Evolutionary conservation across 2,797 vertebrate species (phyloP).

Genomic region (Steatocranus sp.): DNA sequence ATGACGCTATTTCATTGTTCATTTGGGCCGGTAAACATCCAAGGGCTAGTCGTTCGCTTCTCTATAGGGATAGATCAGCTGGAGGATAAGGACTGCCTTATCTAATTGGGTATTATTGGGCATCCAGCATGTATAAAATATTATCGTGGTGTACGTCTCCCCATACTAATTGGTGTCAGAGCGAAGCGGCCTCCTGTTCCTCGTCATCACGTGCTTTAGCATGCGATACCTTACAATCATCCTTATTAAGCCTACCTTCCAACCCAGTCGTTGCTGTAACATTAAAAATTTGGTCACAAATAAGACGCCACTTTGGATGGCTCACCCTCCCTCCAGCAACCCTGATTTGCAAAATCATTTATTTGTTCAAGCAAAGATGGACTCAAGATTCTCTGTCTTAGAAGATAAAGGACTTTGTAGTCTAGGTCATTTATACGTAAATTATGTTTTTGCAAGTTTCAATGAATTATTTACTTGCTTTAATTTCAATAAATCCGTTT

Average conservation of each 20-base stretch:
- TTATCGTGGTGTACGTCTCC: background rate
- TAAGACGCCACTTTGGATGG: background rate
- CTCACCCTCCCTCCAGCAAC: background rate
- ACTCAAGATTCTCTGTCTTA: too few relatives aligned
- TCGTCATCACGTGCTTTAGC: background rate
- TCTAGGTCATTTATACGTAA: background rate
- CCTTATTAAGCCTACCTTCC: background rate
- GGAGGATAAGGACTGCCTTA: background rate
- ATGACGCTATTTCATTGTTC: background rate
- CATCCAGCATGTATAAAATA: background rate
- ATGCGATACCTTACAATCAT: background rate
- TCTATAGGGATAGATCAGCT: background rate
- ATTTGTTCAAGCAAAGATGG: background rate
- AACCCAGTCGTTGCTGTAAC: background rate
- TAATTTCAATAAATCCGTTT: rapidly evolving
- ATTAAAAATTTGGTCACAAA: background rate
- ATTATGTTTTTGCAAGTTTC: background rate
- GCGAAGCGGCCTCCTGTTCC: background rate
- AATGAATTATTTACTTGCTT: background rate
- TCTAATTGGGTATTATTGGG: background rate
- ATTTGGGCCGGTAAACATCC: background rate
- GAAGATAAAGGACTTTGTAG: background rate
- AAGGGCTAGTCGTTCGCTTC: background rate
- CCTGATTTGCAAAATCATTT: background rate
- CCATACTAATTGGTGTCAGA: background rate